These are phyloP conservation scores for Eutolmus rufibarbis DNA, from an alignment of 2,888 invertebrate species.

Conservation along the genomic window DNA sequence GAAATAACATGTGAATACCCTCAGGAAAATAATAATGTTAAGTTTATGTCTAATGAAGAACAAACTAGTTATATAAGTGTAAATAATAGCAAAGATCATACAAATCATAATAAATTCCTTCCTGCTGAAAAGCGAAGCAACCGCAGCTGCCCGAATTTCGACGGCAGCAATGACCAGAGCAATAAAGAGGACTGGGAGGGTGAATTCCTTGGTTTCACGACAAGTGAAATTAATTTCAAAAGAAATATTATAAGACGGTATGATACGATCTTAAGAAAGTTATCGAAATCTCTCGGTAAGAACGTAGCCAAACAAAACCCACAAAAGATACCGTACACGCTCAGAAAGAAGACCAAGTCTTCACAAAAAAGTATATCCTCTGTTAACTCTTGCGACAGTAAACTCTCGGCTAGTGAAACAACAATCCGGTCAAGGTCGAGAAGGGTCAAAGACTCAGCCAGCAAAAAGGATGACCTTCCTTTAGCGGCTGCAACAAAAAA, in stretches of 20 bases:
- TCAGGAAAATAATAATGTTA: slow-evolving; percentile 39
- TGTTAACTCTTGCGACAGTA: neutral
- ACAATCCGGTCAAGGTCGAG: neutral
- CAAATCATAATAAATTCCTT: neutral
- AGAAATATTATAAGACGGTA: neutral
- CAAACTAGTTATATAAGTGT: slow-evolving; percentile 7
- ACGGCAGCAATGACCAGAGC: neutral
- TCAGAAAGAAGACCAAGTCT: slow-evolving; percentile 4
- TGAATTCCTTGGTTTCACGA: slow-evolving; percentile 12
- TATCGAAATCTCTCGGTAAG: neutral
- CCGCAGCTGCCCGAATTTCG: neutral
- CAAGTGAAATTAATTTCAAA: slow-evolving; percentile 8
- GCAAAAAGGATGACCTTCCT: neutral
- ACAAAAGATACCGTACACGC: neutral
- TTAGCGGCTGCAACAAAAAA: neutral
- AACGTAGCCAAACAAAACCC: neutral
- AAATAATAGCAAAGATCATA: slow-evolving; percentile 9
- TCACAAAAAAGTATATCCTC: neutral
- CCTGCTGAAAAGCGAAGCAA: neutral
- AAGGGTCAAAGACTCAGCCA: neutral
- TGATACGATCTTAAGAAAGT: neutral
- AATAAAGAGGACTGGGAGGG: neutral
- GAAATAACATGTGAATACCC: slow-evolving; percentile 17
- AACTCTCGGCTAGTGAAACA: neutral
- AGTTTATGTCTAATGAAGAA: slow-evolving; percentile 33